Base-by-base conservation (phyloP, 2,888 invertebrate genomes). In the Synanthedon formicaeformis region DNA sequence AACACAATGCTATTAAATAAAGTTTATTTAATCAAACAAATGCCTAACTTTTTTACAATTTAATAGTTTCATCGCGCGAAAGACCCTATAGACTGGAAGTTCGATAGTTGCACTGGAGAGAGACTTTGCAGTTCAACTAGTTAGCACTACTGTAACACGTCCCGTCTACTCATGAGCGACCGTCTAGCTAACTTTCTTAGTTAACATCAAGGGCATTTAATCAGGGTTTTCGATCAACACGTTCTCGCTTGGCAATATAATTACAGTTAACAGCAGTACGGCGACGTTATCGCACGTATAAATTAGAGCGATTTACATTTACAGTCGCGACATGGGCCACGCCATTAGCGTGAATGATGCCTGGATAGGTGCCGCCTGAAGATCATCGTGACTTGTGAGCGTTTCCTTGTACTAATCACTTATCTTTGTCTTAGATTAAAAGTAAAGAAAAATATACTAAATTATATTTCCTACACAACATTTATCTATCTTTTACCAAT, bases 221-320 rank as follows among this genome's bases (percentile, higher is more conserved):
- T 84, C 85, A 77, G 79, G 69, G 75, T 73, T 85, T 84, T 81
- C 81, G 84, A 87, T 86, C 86, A 85, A 81, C 84, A 84, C 82
- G 85, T 85, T 85, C 84, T 83, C 83, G 79, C 81, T 75, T 73
- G 76, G 83, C 80, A 84, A 84, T 84, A 86, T 86, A 85, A 87
- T 86, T 86, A 87, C 85, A 82, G 82, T 81, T 84, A 85, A 85
- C 86, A 85, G 85, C 85, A 79, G 79, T 77, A 79, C 81, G 81
- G 78, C 76, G 85, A 85, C 85, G 85, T 85, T 87, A 87, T 87
- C 86, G 80, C 75, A 73, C 78, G 81, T 84, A 85, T 87, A 87
- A 86, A 87, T 86, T 87, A 86, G 82, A 78, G 71, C 81, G 84
- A 85, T 87, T 86, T 86, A 84, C 86, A 86, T 86, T 85, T 79